Evolutionary conservation across 2,113 vertebrate genomes (phyloP), one percentile per base, ranked within the genome.

Genomic region (Ondatra zibethicus): DNA sequence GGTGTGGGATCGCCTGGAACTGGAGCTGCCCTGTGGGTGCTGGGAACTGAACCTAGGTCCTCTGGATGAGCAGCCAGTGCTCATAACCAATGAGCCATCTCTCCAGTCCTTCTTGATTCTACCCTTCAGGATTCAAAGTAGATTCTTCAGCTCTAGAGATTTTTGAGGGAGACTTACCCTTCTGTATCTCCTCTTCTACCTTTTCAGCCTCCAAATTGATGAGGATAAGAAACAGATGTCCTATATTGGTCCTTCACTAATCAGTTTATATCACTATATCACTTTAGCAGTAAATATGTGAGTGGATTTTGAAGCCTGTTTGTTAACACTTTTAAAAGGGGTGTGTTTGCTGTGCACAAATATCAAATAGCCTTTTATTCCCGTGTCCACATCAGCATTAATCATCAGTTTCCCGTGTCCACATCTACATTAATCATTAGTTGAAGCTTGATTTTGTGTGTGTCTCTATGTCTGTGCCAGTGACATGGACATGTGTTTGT

Each of bases 221-320:
- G 76, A 61, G 36, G 21, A 11, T 82, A 5, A 92, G 68, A 85
- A 91, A 33, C 87, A 23, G 29, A 63, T 61, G 7, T 2, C 14
- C 19, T 84, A 3, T 80, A 6, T n/a, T 88, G 36, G 36, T 93
- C n/a, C 87, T 91, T 72, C 21, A 12, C 36, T 11, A 84, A 86
- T n/a, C n/a, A n/a, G n/a, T n/a, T n/a, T n/a, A n/a, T n/a, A n/a
- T n/a, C n/a, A n/a, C n/a, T n/a, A n/a, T n/a, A n/a, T n/a, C n/a
- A n/a, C 55, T 90, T 95, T 91, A 92, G 61, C 92, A 78, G 23
- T 93, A 95, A 88, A 65, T 94, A 75, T 27, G 68, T 89, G 5
- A 82, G 19, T n/a, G 39, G 12, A 73, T 52, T 84, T 39, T n/a
- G 66, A 27, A 7, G 3, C 19, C 42, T 72, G 5, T 94, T 94